Percentiles rank a stretch among this genome's conserved stretches.
Evolutionary conservation across 2,113 vertebrate genomes (phyloP).

Genomic region (Sphyrna mokarran): DNA sequence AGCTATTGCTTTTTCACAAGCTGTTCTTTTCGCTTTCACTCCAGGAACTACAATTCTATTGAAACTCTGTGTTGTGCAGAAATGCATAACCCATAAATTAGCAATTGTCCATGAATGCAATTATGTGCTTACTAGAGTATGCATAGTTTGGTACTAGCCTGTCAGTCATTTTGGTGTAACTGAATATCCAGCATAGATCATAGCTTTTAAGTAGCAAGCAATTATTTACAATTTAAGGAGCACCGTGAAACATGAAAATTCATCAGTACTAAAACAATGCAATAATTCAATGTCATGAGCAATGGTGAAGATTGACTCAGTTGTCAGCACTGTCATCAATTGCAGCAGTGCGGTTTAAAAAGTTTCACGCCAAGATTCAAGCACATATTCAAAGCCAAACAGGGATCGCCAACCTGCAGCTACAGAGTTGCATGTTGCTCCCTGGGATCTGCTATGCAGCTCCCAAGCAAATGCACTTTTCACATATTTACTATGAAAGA

Average conservation of each 20-base stretch:
- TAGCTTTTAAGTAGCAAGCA: slow-evolving; percentile 4
- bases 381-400: too few relatives aligned
- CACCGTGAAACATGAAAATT: background rate
- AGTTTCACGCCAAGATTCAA: too few relatives aligned
- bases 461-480: too few relatives aligned
- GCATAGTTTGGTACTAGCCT: too few relatives aligned
- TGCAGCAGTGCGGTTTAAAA: background rate
- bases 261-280: background rate
- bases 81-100: background rate
- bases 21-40: background rate
- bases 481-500: too few relatives aligned
- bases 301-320: background rate
- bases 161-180: background rate
- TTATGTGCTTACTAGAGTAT: background rate
- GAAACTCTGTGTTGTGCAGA: background rate
- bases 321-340: background rate
- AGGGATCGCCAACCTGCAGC: too few relatives aligned
- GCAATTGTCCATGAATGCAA: background rate
- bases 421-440: too few relatives aligned
- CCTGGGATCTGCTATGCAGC: too few relatives aligned
- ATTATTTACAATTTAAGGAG: background rate
- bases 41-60: background rate
- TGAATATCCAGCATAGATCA: background rate
- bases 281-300: background rate
- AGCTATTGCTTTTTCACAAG: background rate